A percentile compares a stretch with the other conserved stretches of the same genome.
phyloP scores from a whole-genome alignment of 2,797 vertebrate species.

The Menidia menidia region DNA sequence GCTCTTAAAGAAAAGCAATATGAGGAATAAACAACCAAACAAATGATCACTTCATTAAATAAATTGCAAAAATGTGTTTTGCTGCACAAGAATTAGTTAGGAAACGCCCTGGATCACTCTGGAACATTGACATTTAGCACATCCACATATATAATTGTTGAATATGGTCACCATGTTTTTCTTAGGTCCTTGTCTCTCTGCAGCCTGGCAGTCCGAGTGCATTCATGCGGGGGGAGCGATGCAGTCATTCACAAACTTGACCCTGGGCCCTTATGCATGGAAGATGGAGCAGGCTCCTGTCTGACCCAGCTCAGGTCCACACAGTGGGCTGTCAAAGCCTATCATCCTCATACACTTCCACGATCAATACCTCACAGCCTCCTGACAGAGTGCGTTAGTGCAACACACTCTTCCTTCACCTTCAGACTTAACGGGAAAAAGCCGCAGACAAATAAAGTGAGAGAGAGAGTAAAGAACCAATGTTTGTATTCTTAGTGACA shows the following conservation, averaged over 20 bases:
- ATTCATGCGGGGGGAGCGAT: slow-evolving; percentile 58
- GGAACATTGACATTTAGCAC: slow-evolving; percentile 40
- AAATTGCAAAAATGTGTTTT: neutral
- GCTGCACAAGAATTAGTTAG: neutral
- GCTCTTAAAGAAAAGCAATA: too few species aligned
- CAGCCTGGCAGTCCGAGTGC: slow-evolving; percentile 44
- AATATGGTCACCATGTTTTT: slow-evolving; percentile 44
- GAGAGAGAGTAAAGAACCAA: slow-evolving; percentile 18
- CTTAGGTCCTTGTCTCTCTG: slow-evolving; percentile 12
- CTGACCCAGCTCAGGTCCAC: slow-evolving; percentile 68
- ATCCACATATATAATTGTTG: slow-evolving; percentile 45
- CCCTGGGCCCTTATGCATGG: slow-evolving; percentile 63
- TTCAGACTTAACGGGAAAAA: slow-evolving; percentile 13
- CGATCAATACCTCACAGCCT: slow-evolving; percentile 82
- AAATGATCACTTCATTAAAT: neutral
- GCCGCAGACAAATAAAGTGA: slow-evolving; percentile 14
- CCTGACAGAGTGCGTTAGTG: slow-evolving; percentile 69
- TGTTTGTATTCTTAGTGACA: neutral
- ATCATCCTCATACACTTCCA: slow-evolving; percentile 80
- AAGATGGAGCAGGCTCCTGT: slow-evolving; percentile 60
- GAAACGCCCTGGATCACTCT: slow-evolving; percentile 1
- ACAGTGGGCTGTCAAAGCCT: slow-evolving; percentile 77
- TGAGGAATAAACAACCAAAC: neutral
- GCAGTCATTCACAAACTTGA: slow-evolving; percentile 65
- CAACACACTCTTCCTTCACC: slow-evolving; percentile 45